Base-by-base conservation (phyloP, 1,140 invertebrate genomes). In the Sarcophaga peregrina region DNA sequence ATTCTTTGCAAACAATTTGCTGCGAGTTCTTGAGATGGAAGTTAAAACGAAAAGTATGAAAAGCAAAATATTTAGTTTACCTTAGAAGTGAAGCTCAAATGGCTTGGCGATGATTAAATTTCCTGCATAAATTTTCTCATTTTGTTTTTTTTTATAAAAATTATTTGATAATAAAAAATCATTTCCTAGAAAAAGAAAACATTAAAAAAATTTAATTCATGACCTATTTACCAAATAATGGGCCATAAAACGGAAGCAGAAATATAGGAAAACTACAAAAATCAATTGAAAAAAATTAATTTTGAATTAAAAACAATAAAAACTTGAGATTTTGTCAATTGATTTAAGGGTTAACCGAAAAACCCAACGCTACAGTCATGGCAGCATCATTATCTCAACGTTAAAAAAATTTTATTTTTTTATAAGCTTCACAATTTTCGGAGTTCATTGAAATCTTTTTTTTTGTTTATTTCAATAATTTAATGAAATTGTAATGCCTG, bases 51-150 rank as follows among this genome's bases (percentile, higher is more conserved):
- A 68, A 68, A 10, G 17, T 68, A 20, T 3, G 50, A 68, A 68
- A 25, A 68, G 3, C 20, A 68, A 17, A 25, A 68, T 20, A 25
- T 68, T 68, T 37, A 9, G 20, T n/a, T 68, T 68, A 25, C 62
- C 62, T 68, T 37, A 37, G 25, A 4, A 37, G 25, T 1, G 62
- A 9, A 8, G 4, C 20, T 68, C 62, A 68, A 68, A n/a, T 68
- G 62, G 17, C 62, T 20, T 68, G 62, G 13, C 54, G 17, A 3
- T 68, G 17, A 68, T 68, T 68, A 25, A 25, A 68, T 68, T 68
- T 68, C 62, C 62, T 68, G 62, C n/a, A 68, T 20, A 68, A 68
- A 68, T 68, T 68, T 68, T 68, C 62, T 20, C 62, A 20, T 68
- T 20, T 37, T 37, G 1, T 37, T 37, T 37, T 37, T 37, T 37